These are phyloP conservation scores for Trochalopteron elliotii DNA, from an alignment of 2,113 vertebrate species.

Conservation along the genomic window DNA sequence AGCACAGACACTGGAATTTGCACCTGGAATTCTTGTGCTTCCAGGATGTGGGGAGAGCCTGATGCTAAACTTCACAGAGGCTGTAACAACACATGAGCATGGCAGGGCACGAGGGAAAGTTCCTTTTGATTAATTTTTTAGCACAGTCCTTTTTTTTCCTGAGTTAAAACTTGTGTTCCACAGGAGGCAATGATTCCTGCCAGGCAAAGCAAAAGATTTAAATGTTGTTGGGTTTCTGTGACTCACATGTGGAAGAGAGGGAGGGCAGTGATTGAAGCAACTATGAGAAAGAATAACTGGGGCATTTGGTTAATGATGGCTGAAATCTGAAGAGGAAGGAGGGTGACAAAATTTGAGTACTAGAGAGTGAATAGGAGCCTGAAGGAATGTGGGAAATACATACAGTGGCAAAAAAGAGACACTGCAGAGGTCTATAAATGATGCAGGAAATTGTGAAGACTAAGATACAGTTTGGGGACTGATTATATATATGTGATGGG, in stretches of 20 bases:
- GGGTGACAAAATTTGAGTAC: neutral
- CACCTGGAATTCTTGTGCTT: neutral
- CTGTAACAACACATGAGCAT: neutral
- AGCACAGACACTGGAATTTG: neutral
- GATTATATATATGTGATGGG: neutral
- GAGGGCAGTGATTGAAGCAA: neutral
- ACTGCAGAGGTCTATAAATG: conserved; percentile 13
- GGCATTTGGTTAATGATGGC: neutral
- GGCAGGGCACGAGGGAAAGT: neutral
- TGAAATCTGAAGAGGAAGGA: neutral
- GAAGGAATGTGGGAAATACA: neutral
- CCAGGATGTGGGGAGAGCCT: neutral
- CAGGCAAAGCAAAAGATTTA: neutral
- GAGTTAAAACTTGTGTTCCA: neutral
- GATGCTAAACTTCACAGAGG: neutral
- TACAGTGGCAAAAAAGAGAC: neutral
- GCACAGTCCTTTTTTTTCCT: neutral
- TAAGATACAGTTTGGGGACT: neutral
- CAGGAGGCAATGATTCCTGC: neutral
- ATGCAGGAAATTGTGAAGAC: conserved; percentile 19
- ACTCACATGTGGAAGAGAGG: neutral
- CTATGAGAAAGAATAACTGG: neutral
- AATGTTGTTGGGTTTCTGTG: neutral
- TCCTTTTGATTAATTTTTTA: neutral
- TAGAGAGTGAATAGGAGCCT: neutral